phyloP scores from a whole-genome alignment of 2,888 invertebrate species.

The Portevinia maculata region DNA sequence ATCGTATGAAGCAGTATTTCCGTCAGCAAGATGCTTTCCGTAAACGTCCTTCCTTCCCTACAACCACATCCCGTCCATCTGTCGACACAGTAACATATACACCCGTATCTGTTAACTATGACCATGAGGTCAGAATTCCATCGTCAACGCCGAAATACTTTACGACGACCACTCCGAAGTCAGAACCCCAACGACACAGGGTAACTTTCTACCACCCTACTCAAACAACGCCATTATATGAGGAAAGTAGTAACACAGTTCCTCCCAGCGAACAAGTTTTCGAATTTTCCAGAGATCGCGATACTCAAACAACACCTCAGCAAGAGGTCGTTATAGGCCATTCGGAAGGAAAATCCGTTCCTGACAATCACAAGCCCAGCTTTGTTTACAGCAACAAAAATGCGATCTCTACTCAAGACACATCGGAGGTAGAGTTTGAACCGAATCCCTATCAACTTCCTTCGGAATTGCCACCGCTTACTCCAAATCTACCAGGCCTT shows the following conservation, averaged over 20 bases:
- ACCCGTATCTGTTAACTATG: conserved; percentile 78
- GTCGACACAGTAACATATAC: conserved; percentile 81
- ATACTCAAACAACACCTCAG: conserved; percentile 46
- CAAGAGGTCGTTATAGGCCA: conserved; percentile 44
- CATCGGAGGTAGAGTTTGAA: conserved; percentile 81
- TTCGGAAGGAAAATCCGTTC: conserved; percentile 59
- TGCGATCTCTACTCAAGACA: conserved; percentile 78
- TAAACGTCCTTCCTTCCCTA: conserved; percentile 78
- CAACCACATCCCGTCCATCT: conserved; percentile 75
- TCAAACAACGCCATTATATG: conserved; percentile 75
- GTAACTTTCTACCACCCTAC: conserved; percentile 80
- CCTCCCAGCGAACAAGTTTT: conserved; percentile 68
- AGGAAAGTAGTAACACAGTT: conserved; percentile 77
- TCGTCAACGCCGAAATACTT: conserved; percentile 73
- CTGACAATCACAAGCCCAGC: conserved; percentile 78
- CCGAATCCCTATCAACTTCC: conserved; percentile 84
- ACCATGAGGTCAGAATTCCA: conserved; percentile 75
- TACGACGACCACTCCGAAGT: conserved; percentile 75
- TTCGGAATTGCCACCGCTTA: conserved; percentile 84
- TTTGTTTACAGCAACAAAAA: conserved; percentile 78
- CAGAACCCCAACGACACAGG: conserved; percentile 77
- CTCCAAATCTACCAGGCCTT: conserved; percentile 85
- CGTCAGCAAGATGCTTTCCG: conserved; percentile 82
- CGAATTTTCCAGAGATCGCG: conserved; percentile 62
- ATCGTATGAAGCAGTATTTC: conserved; percentile 82